Percentiles rank a stretch among this genome's conserved stretches.
Evolutionary conservation across 1,140 invertebrate species (phyloP).

Genomic region (Euborellia annulipes): DNA sequence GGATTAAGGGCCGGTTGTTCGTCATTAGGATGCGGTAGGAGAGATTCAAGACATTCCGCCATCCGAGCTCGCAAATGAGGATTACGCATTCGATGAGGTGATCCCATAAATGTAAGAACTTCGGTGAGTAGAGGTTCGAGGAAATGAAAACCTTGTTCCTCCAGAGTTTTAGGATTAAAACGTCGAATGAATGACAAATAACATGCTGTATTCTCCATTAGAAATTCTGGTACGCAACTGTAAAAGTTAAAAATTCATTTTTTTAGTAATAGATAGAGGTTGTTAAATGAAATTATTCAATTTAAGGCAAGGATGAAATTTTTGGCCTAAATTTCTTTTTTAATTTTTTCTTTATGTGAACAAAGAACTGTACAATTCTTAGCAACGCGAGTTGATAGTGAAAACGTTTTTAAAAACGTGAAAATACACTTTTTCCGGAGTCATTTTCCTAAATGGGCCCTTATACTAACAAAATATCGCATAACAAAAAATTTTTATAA

Average conservation of each 20-base stretch:
- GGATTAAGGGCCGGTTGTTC: conserved; percentile 36
- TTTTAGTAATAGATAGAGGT: too few relatives aligned
- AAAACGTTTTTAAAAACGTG: too few relatives aligned
- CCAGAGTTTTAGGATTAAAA: conserved; percentile 40
- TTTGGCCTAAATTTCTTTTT: too few relatives aligned
- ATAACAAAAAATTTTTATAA: too few relatives aligned
- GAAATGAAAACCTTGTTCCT: conserved; percentile 39
- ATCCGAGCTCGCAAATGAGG: conserved; percentile 81
- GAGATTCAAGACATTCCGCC: conserved; percentile 72
- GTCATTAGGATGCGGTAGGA: conserved; percentile 51
- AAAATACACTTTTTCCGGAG: too few relatives aligned
- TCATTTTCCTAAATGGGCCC: too few relatives aligned
- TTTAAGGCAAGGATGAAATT: too few relatives aligned
- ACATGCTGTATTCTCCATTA: conserved; percentile 75
- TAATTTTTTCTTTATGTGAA: too few relatives aligned
- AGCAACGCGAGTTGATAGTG: too few relatives aligned
- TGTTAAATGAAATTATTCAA: too few relatives aligned
- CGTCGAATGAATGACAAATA: conserved; percentile 58
- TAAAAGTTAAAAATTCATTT: conserved; percentile 6
- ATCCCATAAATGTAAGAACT: conserved; percentile 44
- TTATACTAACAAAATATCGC: too few relatives aligned
- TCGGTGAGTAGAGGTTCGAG: conserved; percentile 57
- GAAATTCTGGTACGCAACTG: conserved; percentile 73
- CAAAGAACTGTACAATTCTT: too few relatives aligned
- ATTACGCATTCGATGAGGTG: conserved; percentile 65